Evolutionary conservation across 2,888 invertebrate genomes (phyloP).

Genomic region (Drosophila parthenogenetica): DNA sequence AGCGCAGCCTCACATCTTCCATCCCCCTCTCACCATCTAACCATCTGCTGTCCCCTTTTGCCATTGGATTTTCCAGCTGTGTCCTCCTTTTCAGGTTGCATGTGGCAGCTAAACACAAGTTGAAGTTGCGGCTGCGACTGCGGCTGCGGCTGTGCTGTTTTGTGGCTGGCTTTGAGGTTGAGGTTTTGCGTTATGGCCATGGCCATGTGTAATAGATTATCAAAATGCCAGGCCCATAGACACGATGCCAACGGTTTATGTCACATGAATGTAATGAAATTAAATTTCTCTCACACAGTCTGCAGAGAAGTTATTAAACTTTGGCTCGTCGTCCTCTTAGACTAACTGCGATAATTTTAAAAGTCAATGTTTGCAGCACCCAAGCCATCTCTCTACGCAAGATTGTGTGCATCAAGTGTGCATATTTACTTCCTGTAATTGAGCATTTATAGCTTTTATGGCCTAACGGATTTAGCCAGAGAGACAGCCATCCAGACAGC

Average conservation of each 20-base stretch:
- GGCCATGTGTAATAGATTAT: slow-evolving; percentile 79
- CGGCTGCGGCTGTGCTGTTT: slow-evolving; percentile 58
- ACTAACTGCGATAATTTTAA: slow-evolving; percentile 73
- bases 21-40: no score
- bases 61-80: slow-evolving; percentile 21
- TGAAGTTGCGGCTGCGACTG: slow-evolving; percentile 28
- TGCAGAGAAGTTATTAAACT: slow-evolving; percentile 68
- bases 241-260: slow-evolving; percentile 75
- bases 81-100: slow-evolving; percentile 67
- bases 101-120: slow-evolving; percentile 46
- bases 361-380: slow-evolving; percentile 67
- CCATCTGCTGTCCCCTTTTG: neutral
- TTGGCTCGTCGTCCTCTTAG: slow-evolving; percentile 47
- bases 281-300: slow-evolving; percentile 70
- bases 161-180: slow-evolving; percentile 71
- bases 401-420: slow-evolving; percentile 82
- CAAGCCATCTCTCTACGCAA: slow-evolving; percentile 72
- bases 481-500: slow-evolving; percentile 25
- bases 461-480: slow-evolving; percentile 78
- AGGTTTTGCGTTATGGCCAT: slow-evolving; percentile 77
- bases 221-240: slow-evolving; percentile 74
- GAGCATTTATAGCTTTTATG: slow-evolving; percentile 82
- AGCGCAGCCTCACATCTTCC: neutral
- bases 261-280: slow-evolving; percentile 80
- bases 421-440: slow-evolving; percentile 82